Evolutionary conservation across 2,113 vertebrate genomes (phyloP).

Genomic region (Motacilla tschutschensis): DNA sequence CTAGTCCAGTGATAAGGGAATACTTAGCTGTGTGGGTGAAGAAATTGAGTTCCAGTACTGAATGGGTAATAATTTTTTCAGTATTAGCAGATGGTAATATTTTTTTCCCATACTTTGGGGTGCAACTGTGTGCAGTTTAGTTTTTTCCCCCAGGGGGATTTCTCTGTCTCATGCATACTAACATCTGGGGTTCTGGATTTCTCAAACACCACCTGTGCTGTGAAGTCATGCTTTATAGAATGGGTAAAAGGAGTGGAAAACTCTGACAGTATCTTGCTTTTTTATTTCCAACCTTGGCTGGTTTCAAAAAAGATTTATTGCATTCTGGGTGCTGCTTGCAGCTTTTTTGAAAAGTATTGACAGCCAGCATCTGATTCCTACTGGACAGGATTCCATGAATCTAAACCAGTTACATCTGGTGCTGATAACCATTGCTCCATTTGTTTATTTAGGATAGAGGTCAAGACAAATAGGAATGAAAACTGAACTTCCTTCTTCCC

Average conservation of each 20-base stretch:
- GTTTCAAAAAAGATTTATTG: neutral
- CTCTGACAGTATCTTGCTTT: neutral
- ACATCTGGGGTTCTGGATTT: neutral
- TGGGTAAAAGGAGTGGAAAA: neutral
- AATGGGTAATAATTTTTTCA: neutral
- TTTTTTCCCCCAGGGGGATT: accelerated
- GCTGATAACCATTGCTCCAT: neutral
- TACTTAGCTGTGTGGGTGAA: neutral
- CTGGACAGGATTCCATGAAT: neutral
- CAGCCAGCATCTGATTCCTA: neutral
- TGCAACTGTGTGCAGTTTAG: neutral
- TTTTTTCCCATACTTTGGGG: neutral
- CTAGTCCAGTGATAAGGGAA: neutral
- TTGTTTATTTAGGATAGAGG: neutral
- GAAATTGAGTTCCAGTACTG: neutral
- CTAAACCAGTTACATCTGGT: neutral
- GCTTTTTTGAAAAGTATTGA: neutral
- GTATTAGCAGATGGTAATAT: neutral
- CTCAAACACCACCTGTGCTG: neutral
- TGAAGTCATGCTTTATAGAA: neutral
- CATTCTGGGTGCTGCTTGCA: neutral
- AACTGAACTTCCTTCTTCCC: neutral
- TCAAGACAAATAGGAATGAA: neutral
- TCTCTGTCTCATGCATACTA: neutral
- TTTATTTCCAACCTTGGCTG: too few relatives aligned